Base-by-base conservation (phyloP, 2,888 invertebrate genomes). In the Helicoverpa assulta region DNA sequence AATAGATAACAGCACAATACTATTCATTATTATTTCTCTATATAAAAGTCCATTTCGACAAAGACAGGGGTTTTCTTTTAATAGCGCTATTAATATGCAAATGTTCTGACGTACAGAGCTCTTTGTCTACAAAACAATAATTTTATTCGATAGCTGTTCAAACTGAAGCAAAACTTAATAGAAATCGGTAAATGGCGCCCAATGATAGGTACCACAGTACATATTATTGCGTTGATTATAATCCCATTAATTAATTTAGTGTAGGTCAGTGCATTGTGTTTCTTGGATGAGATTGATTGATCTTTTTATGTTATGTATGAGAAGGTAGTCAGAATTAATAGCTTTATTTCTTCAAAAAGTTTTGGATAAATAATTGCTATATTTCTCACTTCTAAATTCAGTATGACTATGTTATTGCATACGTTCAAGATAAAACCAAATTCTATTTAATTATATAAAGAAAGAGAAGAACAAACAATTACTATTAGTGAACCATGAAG, bases 201-300 rank as follows among this genome's bases (percentile, higher is more conserved):
- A 75, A 70, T 64, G 59, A 51, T 64, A n/a, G n/a, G n/a, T n/a
- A 75, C 63, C 18, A n/a, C 26, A 58, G 53, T 43, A 57, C 57
- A 0, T 26, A 26, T 26, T 26, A 3, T 26, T 26, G 26, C 33
- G 18, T 47, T 5, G 33, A 76, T 57, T 73, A 47, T 21, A 70
- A 54, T 60, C 50, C 19, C 26, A 26, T 26, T 26, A 51, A 67
- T 60, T 47, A 5, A 10, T 33, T 55, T 14, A 3, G 8, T 26
- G 14, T 50, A 7, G 4, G 8, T 18, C n/a, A n/a, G 21, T 52
- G 21, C 5, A 19, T 21, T 21, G 52, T 19, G 18, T 52, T 52
- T 52, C 33, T 33, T 6, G 33, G 33, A 33, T 33, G 8, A 33
- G 33, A 26, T 26, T 26, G 26, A 26, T 26, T 26, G 26, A 26